Percentiles rank a stretch among this genome's conserved stretches.
Conservation (phyloP, 2,888 invertebrate genomes). For the Caenorhabditis uteleia region DNA sequence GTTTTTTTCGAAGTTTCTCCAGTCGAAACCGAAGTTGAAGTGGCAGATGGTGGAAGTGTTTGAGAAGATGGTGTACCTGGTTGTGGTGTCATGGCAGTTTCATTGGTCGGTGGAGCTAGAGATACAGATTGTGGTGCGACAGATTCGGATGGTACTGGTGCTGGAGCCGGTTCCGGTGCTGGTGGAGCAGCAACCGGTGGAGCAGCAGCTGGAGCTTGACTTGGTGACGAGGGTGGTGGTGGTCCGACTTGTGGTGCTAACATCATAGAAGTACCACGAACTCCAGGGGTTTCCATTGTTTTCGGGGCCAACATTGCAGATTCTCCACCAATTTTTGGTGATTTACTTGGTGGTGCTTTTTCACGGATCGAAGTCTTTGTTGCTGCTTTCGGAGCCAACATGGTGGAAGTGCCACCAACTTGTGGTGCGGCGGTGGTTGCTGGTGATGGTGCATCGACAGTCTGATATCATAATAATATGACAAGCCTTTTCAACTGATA, state of each 20-base stretch:
- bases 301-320: constrained; percentile 1
- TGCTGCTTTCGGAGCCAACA: neutral
- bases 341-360: neutral
- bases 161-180: neutral
- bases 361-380: neutral
- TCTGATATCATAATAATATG: no score
- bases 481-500: no score
- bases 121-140: constrained; percentile 1
- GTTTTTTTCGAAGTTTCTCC: constrained; percentile 11
- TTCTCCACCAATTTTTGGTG: neutral
- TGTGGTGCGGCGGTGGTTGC: neutral
- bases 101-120: constrained; percentile 12
- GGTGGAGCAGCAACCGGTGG: constrained; percentile 1
- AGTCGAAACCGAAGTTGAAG: neutral
- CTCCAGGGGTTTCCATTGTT: neutral
- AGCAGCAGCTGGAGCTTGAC: neutral
- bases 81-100: constrained; percentile 5
- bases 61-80: neutral
- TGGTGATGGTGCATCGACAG: no score
- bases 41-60: neutral
- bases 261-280: neutral
- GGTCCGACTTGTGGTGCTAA: neutral
- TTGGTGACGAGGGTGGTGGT: neutral
- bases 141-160: neutral
- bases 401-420: neutral